Base-by-base conservation (phyloP, 2,797 vertebrate species). In the Cynopterus sphinx region DNA sequence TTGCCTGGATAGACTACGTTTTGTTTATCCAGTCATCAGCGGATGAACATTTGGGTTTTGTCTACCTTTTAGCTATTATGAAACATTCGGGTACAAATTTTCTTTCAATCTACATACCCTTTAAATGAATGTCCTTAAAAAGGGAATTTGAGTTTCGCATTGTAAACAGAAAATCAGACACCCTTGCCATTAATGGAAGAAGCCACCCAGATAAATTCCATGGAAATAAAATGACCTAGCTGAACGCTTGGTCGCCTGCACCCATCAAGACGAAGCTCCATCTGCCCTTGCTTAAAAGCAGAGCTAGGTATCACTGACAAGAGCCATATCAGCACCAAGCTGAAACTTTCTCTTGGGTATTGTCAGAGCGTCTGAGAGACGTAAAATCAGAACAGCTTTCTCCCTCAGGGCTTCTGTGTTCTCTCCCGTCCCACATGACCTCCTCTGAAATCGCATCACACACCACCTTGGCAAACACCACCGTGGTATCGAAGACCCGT, bases 1-100 rank as follows among this genome's bases (percentile, higher is more conserved):
- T 0, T 6, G 7, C 8, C 1, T 10, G 16, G 57, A 9, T 1
- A 49, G 15, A 1, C 16, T 49, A 28, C 49, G n/a, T 9, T 39
- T 12, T 55, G 15, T 24, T 22, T 33, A 51, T n/a, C 43, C 7
- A 2, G 12, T 59, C 19, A 8, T 26, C 51, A 12, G 49, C 2
- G 12, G 31, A 31, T 0, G 31, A 36, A 28, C 39, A 33, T 31
- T 19, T 77, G n/a, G 11, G 46, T 13, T 21, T 10, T 81, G 49
- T 73, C 67, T 39, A 74, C 41, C 9, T 49, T 4, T 70, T 9
- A 51, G 85, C 15, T 53, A 4, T 55, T 28, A n/a, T 1, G 5
- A 59, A 73, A 24, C 21, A 10, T 19, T 19, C 0, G 0, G n/a
- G n/a, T 9, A 26, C 53, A 55, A 8, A 57, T 19, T 79, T 49